Percentiles rank a stretch among this genome's conserved stretches.
Conservation (phyloP, 1,140 invertebrate genomes). For the Aphaenogaster rudis region DNA sequence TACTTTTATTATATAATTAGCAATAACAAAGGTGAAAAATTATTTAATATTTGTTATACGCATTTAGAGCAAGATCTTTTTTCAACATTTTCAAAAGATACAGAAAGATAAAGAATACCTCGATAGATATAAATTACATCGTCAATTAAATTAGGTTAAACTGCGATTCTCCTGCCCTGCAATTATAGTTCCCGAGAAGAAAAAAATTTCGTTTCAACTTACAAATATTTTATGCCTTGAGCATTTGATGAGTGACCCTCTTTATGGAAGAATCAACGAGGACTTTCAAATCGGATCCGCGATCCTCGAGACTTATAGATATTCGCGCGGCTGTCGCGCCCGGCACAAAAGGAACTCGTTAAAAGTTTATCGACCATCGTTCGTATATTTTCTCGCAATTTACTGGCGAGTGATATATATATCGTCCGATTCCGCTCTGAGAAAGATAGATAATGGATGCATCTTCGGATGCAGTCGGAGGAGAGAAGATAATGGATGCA, state of each 20-base stretch:
- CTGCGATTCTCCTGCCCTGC: not conserved
- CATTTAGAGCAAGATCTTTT: not conserved
- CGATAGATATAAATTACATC: not conserved
- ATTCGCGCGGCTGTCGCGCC: conserved; percentile 56
- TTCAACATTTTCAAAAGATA: not conserved
- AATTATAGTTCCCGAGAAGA: conserved; percentile 1
- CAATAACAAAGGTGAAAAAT: not conserved
- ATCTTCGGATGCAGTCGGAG: conserved; percentile 43
- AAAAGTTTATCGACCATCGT: conserved; percentile 74
- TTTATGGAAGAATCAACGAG: conserved; percentile 29
- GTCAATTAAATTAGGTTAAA: conserved; percentile 19
- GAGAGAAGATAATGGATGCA: conserved; percentile 64
- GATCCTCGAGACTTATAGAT: conserved; percentile 41
- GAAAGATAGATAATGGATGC: conserved; percentile 62
- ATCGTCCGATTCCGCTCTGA: conserved; percentile 66
- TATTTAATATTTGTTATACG: not conserved
- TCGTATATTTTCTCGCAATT: conserved; percentile 73
- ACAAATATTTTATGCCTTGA: conserved; percentile 31
- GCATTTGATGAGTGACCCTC: conserved; percentile 48
- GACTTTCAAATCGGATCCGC: conserved; percentile 60
- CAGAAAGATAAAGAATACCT: not conserved
- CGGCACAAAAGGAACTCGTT: conserved; percentile 70
- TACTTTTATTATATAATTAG: not conserved
- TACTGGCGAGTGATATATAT: conserved; percentile 62
- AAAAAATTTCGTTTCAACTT: conserved; percentile 3